Conservation (phyloP, 2,797 vertebrate genomes). For the Eulemur albifrons region DNA sequence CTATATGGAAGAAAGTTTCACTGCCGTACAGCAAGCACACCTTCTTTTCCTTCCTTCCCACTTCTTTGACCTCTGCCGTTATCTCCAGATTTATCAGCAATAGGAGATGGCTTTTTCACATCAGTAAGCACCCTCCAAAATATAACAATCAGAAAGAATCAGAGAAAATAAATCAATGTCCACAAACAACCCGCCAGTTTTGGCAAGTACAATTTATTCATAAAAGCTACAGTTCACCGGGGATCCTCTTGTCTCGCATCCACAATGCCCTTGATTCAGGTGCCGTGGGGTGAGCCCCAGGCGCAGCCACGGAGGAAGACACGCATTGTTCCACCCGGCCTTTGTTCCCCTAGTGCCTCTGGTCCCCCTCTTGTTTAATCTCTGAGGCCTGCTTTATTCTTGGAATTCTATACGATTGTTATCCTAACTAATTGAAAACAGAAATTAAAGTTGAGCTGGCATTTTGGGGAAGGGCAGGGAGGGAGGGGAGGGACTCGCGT, state of each 20-base stretch:
- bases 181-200: constrained; percentile 72
- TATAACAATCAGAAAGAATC: constrained; percentile 81
- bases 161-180: constrained; percentile 83
- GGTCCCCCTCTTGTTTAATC: not conserved
- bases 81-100: constrained; percentile 83
- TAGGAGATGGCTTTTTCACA: constrained; percentile 83
- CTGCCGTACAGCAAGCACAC: not conserved
- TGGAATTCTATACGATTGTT: constrained; percentile 48
- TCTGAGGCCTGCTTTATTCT: not conserved
- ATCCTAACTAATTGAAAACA: constrained; percentile 64
- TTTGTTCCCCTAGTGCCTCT: constrained; percentile 56
- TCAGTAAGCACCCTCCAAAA: constrained; percentile 83
- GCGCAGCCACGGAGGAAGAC: constrained; percentile 49
- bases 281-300: constrained; percentile 30
- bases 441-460: constrained; percentile 21
- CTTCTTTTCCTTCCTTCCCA: constrained; percentile 41
- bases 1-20: not conserved
- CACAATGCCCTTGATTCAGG: constrained; percentile 55
- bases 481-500: not conserved
- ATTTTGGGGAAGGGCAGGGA: not conserved
- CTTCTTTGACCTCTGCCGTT: constrained; percentile 81
- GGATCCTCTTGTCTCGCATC: constrained; percentile 60
- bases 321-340: constrained; percentile 25
- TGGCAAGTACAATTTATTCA: constrained; percentile 76
- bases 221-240: constrained; percentile 66